Evolutionary conservation across 2,888 invertebrate genomes (phyloP).

Genomic region (Drosophila pseudotalamancana): DNA sequence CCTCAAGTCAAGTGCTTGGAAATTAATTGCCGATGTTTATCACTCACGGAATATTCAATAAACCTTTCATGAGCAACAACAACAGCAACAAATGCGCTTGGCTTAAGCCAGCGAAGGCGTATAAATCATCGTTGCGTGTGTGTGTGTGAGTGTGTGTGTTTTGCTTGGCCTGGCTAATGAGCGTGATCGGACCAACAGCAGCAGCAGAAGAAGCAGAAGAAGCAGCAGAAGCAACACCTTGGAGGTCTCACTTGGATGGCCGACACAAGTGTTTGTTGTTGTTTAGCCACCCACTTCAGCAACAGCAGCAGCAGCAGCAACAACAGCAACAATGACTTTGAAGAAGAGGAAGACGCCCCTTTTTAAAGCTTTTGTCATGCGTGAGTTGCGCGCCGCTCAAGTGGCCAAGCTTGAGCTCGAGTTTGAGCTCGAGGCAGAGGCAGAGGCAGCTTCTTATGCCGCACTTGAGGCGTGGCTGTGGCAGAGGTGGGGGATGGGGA

Average conservation of each 20-base stretch:
- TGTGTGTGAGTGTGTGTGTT: conserved; percentile 11
- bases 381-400: conserved; percentile 54
- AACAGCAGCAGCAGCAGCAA: conserved; percentile 34
- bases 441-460: conserved; percentile 66
- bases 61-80: conserved; percentile 54
- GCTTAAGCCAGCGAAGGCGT: conserved; percentile 37
- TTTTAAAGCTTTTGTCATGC: conserved; percentile 68
- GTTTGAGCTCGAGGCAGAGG: too few species aligned
- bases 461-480: conserved; percentile 55
- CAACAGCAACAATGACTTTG: conserved; percentile 31
- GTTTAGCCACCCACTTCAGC: conserved; percentile 61
- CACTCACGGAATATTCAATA: conserved; percentile 55
- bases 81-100: conserved; percentile 44
- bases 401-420: conserved; percentile 49
- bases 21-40: conserved; percentile 73
- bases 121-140: conserved; percentile 44
- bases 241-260: conserved; percentile 56
- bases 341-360: conserved; percentile 61
- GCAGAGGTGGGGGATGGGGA: not conserved
- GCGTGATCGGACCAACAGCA: conserved; percentile 46
- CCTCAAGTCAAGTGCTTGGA: conserved; percentile 17
- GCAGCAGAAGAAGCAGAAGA: conserved; percentile 39
- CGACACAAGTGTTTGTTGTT: conserved; percentile 64
- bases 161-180: conserved; percentile 62
- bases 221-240: conserved; percentile 52